Evolutionary conservation across 2,113 vertebrate genomes (phyloP).

Genomic region (Oenanthe oenanthe): DNA sequence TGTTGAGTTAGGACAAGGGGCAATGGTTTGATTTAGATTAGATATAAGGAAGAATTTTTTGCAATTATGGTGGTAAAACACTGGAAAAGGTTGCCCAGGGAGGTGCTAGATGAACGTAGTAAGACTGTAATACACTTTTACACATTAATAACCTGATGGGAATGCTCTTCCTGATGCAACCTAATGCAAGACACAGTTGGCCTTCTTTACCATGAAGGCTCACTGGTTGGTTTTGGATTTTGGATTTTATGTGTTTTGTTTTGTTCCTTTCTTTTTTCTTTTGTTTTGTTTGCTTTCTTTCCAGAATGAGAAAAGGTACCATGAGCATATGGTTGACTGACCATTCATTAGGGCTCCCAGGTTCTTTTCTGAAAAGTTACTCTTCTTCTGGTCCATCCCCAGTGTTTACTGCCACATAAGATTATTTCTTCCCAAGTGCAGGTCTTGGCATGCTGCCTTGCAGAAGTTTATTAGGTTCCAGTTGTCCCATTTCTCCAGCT

Average conservation of each 20-base stretch:
- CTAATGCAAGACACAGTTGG: background rate
- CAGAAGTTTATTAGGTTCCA: background rate
- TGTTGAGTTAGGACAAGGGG: background rate
- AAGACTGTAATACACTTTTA: background rate
- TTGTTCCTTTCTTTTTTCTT: fast-evolving
- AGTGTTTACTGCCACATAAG: background rate
- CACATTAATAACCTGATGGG: background rate
- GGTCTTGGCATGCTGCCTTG: background rate
- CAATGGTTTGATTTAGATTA: background rate
- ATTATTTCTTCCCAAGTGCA: background rate
- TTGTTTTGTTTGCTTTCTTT: fast-evolving
- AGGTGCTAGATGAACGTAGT: background rate
- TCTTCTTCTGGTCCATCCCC: background rate
- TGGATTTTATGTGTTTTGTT: background rate
- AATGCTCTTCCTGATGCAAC: background rate
- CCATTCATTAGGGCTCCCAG: background rate
- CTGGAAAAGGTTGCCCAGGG: background rate
- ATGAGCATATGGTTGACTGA: background rate
- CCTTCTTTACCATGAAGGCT: background rate
- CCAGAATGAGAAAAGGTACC: background rate
- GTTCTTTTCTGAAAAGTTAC: background rate
- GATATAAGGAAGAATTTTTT: background rate
- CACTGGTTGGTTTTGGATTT: background rate
- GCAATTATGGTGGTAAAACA: background rate
- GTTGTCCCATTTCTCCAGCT: background rate